Evolutionary conservation across 2,797 vertebrate genomes (phyloP), one percentile per base, ranked within the genome.

Genomic region (Tapirus indicus): DNA sequence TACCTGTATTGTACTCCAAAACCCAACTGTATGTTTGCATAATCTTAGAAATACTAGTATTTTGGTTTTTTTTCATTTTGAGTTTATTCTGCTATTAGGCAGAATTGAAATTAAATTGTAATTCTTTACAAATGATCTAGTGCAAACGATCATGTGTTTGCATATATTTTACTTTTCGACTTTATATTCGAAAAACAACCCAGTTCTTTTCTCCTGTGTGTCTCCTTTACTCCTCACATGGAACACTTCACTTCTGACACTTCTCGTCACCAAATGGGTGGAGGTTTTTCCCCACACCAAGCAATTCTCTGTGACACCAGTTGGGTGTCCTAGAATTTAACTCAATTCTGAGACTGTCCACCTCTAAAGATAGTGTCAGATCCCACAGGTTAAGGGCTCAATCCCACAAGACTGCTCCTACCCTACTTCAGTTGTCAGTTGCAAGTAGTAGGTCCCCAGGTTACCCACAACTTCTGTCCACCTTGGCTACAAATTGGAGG

Each of bases 61-160:
- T 25, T 92, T 94, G 13, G 47, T 58, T 62, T 88, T 88, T 69
- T 82, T 79, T 47, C 38, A 56, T 68, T 96, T 77, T 94, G 78
- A 88, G 27, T 58, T 92, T 94, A 38, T 88, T 49, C 25, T 78
- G 25, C 27, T 10, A 12, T 91, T 68, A 77, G 54, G 17, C 27
- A 60, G 38, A 91, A 52, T 77, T 77, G 25, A 79, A 87, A 32
- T 94, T 92, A 60, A 74, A 54, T 92, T 96, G 27, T 68, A 66
- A 47, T 52, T 88, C 44, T 83, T 84, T 83, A 77, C 18, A 74
- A 27, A 23, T 71, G 10, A 66, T 78, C 38, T 84, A 69, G 23
- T 79, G 72, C 44, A 68, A 88, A 74, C 92, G 29, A 49, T 86
- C 47, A 56, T 71, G 80, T 85, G n/a, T 62, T 86, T 62, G 9